Conservation (phyloP, 1,140 invertebrate genomes). For the Zaprionus nigranus region DNA sequence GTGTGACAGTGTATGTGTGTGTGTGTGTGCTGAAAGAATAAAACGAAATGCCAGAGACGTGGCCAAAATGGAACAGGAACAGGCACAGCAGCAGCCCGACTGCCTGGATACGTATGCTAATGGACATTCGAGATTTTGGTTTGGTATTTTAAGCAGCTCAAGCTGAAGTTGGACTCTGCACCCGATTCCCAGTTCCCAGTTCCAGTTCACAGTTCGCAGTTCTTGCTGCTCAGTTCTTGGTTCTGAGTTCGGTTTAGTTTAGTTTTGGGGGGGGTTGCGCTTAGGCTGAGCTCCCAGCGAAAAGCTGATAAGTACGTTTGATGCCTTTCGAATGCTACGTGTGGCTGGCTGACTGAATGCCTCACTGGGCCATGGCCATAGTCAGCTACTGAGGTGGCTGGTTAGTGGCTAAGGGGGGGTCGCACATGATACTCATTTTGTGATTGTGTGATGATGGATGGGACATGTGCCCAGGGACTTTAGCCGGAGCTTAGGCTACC, state of each 20-base stretch:
- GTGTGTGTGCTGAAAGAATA: conserved; percentile 36
- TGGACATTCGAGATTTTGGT: conserved; percentile 83
- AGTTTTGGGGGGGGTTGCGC: conserved; percentile 44
- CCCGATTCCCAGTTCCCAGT: conserved; percentile 20
- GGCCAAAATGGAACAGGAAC: conserved; percentile 14
- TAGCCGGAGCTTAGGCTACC: conserved; percentile 38
- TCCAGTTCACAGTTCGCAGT: background rate
- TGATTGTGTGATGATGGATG: conserved; percentile 83
- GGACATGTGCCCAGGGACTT: conserved; percentile 63
- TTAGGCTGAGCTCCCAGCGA: conserved; percentile 54
- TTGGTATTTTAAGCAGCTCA: conserved; percentile 82
- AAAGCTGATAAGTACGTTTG: conserved; percentile 83
- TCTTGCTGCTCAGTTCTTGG: background rate
- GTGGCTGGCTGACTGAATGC: conserved; percentile 33
- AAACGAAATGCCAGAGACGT: conserved; percentile 48
- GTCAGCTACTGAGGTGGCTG: conserved; percentile 12
- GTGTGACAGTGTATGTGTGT: conserved; percentile 14
- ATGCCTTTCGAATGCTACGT: conserved; percentile 80
- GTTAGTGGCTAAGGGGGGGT: background rate
- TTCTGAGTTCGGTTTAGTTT: conserved; percentile 15
- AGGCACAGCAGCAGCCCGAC: background rate
- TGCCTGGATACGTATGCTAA: conserved; percentile 72
- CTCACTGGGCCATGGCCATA: conserved; percentile 43
- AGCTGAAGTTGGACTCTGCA: background rate
- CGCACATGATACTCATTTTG: conserved; percentile 79